Conservation (phyloP, 2,888 invertebrate genomes). For the Noctua comes region DNA sequence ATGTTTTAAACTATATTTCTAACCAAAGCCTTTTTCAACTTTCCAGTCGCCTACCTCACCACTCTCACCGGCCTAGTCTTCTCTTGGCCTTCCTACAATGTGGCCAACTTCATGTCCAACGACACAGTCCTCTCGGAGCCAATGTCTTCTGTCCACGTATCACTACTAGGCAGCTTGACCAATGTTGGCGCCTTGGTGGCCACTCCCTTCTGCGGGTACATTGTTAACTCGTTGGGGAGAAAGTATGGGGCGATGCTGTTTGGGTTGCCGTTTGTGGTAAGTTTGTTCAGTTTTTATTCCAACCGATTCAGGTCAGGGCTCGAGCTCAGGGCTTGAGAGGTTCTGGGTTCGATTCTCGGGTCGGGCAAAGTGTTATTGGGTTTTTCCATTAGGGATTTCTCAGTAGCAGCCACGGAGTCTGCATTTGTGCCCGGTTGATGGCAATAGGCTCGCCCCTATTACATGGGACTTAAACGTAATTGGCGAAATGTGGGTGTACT, state of each 20-base stretch:
- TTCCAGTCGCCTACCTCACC: constrained; percentile 78
- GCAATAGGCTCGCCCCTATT: background rate
- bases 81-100: constrained; percentile 83
- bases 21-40: background rate
- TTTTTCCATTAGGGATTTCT: background rate
- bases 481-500: too few species aligned
- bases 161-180: constrained; percentile 78
- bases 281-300: constrained; percentile 14
- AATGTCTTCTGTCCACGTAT: constrained; percentile 76
- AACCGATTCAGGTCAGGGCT: too few species aligned
- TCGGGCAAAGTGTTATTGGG: background rate
- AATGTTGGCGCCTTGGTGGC: constrained; percentile 77
- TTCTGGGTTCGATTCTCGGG: background rate
- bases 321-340: too few species aligned
- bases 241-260: constrained; percentile 80
- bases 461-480: background rate
- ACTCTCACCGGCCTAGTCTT: constrained; percentile 77
- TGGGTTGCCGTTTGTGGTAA: constrained; percentile 78
- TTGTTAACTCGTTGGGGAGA: constrained; percentile 77
- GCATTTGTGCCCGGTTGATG: background rate
- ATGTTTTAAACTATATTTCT: background rate
- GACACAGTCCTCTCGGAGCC: constrained; percentile 75
- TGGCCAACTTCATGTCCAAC: constrained; percentile 78
- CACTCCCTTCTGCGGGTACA: constrained; percentile 77
- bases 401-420: background rate